phyloP scores from a whole-genome alignment of 1,140 invertebrate species.

The Apolygus lucorum region DNA sequence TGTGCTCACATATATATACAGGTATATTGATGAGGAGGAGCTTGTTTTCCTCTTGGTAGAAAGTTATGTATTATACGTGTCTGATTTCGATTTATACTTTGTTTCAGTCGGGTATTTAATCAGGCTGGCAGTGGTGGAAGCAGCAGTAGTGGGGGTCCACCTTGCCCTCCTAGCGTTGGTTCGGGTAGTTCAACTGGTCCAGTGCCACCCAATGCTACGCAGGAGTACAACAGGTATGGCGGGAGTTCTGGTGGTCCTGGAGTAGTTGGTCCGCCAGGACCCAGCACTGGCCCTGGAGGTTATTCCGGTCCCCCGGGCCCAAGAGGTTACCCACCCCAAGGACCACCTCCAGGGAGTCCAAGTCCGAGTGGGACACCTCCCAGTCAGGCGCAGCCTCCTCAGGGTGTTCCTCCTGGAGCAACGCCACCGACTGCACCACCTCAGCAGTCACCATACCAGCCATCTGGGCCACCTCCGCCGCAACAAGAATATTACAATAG shows the following conservation, averaged over 20 bases:
- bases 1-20: too few relatives aligned
- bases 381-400: slow-evolving; percentile 37
- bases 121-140: slow-evolving; percentile 17
- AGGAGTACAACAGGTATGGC: slow-evolving; percentile 29
- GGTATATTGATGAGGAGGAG: too few relatives aligned
- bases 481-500: slow-evolving; percentile 34
- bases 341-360: slow-evolving; percentile 27
- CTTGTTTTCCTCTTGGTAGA: too few relatives aligned
- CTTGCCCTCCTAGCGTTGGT: neutral
- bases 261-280: slow-evolving; percentile 27
- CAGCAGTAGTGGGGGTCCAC: neutral
- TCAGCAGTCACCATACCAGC: neutral
- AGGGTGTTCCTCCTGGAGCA: slow-evolving; percentile 40
- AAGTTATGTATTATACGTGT: too few relatives aligned
- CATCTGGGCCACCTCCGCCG: slow-evolving; percentile 30
- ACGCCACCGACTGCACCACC: slow-evolving; percentile 42
- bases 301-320: slow-evolving; percentile 31
- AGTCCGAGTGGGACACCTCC: slow-evolving; percentile 27
- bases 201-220: slow-evolving; percentile 22
- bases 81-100: neutral
- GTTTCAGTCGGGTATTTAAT: slow-evolving; percentile 20
- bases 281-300: slow-evolving; percentile 30
- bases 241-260: slow-evolving; percentile 23
- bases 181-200: neutral
- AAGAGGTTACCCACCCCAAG: slow-evolving; percentile 24